Percentiles rank a stretch among this genome's conserved stretches.
Conservation (phyloP, 2,797 vertebrate species). For the Scleropages formosus region DNA sequence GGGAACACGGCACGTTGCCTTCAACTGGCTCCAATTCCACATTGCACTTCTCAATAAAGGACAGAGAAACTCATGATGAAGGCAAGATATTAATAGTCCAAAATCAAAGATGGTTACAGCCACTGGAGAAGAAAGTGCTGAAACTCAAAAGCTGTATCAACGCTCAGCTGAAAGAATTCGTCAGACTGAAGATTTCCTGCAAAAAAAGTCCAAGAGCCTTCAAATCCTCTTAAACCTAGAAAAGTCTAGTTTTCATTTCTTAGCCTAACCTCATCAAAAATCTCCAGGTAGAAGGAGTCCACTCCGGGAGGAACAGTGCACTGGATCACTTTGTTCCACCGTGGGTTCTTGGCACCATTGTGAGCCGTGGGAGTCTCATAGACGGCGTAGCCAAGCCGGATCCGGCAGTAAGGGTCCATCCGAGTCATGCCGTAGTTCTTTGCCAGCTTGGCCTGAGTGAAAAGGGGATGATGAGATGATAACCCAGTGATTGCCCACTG, state of each 20-base stretch:
- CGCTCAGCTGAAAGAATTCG: neutral
- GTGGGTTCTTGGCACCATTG: conserved; percentile 94
- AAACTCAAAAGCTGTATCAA: neutral
- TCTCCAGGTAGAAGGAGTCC: conserved; percentile 96
- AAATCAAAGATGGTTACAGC: too few relatives aligned
- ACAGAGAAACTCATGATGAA: too few relatives aligned
- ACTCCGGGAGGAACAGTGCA: conserved; percentile 90
- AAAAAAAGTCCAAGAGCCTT: neutral
- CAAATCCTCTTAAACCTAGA: neutral
- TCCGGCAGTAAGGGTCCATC: conserved; percentile 94
- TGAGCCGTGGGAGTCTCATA: conserved; percentile 96
- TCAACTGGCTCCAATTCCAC: neutral
- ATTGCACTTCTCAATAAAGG: neutral
- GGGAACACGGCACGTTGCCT: neutral
- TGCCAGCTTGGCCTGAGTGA: conserved; percentile 84
- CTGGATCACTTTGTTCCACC: conserved; percentile 98
- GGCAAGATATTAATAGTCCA: too few relatives aligned
- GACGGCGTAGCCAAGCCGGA: conserved; percentile 89
- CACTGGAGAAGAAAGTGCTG: too few relatives aligned
- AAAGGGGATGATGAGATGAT: neutral
- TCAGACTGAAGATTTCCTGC: neutral
- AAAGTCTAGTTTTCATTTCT: neutral
- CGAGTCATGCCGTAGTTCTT: conserved; percentile 98
- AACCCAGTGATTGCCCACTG: neutral
- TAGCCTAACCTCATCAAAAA: conserved; percentile 90